phyloP scores from a whole-genome alignment of 1,140 invertebrate species.

The Scaptodrosophila lebanonensis region DNA sequence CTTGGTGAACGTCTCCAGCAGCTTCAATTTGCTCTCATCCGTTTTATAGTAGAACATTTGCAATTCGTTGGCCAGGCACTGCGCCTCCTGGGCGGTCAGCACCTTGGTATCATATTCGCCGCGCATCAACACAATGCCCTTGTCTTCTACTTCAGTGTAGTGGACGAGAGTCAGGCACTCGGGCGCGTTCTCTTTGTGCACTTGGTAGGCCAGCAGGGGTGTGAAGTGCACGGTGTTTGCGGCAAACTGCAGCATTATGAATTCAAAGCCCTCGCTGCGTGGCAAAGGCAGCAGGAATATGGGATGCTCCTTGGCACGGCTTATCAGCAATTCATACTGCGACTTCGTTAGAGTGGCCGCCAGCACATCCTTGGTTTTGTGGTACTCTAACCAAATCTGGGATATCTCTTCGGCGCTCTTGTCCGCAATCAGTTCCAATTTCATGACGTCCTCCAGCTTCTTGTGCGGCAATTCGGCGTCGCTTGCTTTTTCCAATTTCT shows the following conservation, averaged over 20 bases:
- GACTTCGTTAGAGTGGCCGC: slow-evolving; percentile 83
- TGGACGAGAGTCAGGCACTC: slow-evolving; percentile 91
- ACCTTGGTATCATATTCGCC: slow-evolving; percentile 93
- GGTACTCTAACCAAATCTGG: slow-evolving; percentile 89
- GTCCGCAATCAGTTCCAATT: slow-evolving; percentile 85
- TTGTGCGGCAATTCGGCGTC: slow-evolving; percentile 77
- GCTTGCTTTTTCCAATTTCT: slow-evolving; percentile 47
- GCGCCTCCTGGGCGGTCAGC: slow-evolving; percentile 86
- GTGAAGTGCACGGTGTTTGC: slow-evolving; percentile 90
- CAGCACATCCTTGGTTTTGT: slow-evolving; percentile 86
- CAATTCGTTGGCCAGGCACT: slow-evolving; percentile 90
- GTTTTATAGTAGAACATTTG: slow-evolving; percentile 89
- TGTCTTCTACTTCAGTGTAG: slow-evolving; percentile 88
- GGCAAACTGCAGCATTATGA: slow-evolving; percentile 88
- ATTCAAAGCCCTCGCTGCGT: slow-evolving; percentile 90
- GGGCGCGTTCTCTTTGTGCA: slow-evolving; percentile 93
- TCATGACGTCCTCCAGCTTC: slow-evolving; percentile 86
- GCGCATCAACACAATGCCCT: slow-evolving; percentile 90
- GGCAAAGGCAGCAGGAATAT: slow-evolving; percentile 91
- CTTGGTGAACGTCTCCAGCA: slow-evolving; percentile 85
- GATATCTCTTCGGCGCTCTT: slow-evolving; percentile 86
- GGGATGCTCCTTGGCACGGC: slow-evolving; percentile 80
- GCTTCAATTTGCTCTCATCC: slow-evolving; percentile 80
- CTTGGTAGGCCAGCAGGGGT: slow-evolving; percentile 90
- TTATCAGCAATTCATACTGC: slow-evolving; percentile 81